Conservation (phyloP, 1,140 invertebrate species). For the Diploscapter pachys region DNA sequence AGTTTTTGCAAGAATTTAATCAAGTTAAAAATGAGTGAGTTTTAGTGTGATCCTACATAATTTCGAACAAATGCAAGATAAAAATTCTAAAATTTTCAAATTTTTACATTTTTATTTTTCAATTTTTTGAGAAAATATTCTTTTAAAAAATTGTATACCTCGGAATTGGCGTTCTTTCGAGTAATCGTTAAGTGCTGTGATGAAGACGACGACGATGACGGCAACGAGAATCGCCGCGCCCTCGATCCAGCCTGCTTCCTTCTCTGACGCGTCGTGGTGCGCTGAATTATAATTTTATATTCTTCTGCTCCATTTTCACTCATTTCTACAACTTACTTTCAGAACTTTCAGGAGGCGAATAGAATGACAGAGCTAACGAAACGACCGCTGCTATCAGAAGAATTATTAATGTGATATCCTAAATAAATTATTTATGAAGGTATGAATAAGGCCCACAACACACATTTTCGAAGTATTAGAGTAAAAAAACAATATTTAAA, state of each 20-base stretch:
- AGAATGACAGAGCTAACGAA: constrained; percentile 86
- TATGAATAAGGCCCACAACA: too few species aligned
- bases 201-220: constrained; percentile 57
- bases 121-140: neutral
- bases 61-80: too few species aligned
- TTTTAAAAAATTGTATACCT: constrained; percentile 53
- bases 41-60: too few species aligned
- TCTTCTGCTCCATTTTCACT: neutral
- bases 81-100: too few species aligned
- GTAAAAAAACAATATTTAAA: too few species aligned
- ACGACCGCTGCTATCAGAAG: constrained; percentile 67
- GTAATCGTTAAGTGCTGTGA: constrained; percentile 57
- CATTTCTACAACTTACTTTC: constrained; percentile 24
- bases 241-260: constrained; percentile 50
- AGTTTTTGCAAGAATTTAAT: too few species aligned
- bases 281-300: constrained; percentile 17
- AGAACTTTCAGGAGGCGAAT: constrained; percentile 67
- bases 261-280: constrained; percentile 30
- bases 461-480: too few species aligned
- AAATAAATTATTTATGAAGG: constrained; percentile 63
- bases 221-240: constrained; percentile 56
- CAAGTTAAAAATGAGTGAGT: too few species aligned
- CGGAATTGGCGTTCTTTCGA: constrained; percentile 59
- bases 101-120: too few species aligned
- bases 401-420: constrained; percentile 97